Conservation (phyloP, 2,797 vertebrate genomes). For the Chelon auratus region DNA sequence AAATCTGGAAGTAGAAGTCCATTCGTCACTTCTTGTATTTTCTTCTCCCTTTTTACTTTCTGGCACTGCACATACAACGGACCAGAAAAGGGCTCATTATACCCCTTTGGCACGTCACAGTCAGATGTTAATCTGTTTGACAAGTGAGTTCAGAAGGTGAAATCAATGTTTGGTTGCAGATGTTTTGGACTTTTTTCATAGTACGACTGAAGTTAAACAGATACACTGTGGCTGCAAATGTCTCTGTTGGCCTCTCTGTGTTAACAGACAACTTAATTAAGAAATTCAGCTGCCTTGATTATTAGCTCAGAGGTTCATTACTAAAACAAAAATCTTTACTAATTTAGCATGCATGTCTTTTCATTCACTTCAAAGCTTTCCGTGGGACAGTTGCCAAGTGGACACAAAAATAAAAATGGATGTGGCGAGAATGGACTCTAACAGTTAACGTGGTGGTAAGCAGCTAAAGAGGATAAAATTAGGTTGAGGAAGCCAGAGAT, state of each 20-base stretch:
- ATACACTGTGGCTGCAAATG: conserved; percentile 31
- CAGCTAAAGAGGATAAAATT: conserved; percentile 14
- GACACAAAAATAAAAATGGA: neutral
- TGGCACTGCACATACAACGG: conserved; percentile 10
- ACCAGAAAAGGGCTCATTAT: conserved; percentile 41
- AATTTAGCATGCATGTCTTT: conserved; percentile 40
- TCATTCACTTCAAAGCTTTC: conserved; percentile 38
- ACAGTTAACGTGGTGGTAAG: conserved; percentile 14
- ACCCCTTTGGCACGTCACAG: conserved; percentile 32
- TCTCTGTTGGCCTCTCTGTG: conserved; percentile 2
- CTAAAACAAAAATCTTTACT: conserved; percentile 41
- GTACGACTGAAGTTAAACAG: conserved; percentile 31
- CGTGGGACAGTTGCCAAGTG: conserved; percentile 41
- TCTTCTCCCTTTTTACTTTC: conserved; percentile 9
- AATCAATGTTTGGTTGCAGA: conserved; percentile 44
- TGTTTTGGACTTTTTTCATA: conserved; percentile 35
- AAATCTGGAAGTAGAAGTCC: conserved; percentile 69
- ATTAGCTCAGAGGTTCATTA: conserved; percentile 3
- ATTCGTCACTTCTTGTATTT: conserved; percentile 23
- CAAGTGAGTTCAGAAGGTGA: conserved; percentile 38
- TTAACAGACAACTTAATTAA: conserved; percentile 39
- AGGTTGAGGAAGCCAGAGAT: conserved; percentile 1
- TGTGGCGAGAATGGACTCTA: conserved; percentile 32
- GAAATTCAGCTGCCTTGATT: conserved; percentile 11
- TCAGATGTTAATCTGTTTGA: conserved; percentile 43